Percentiles rank a stretch among this genome's conserved stretches.
These are phyloP conservation scores for Cryptosula pallasiana DNA, from an alignment of 2,888 invertebrate genomes.

Conservation along the genomic window DNA sequence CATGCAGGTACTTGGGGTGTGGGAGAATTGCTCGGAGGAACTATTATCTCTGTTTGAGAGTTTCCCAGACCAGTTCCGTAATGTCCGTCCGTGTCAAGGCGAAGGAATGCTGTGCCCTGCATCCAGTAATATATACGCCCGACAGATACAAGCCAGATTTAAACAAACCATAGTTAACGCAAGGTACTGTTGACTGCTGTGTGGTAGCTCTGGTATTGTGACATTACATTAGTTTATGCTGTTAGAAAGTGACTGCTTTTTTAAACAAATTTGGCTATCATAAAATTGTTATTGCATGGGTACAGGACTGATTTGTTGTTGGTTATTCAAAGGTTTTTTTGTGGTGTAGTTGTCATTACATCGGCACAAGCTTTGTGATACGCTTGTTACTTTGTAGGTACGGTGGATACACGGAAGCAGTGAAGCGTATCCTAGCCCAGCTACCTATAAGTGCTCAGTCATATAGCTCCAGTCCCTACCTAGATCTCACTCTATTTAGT, in stretches of 20 bases:
- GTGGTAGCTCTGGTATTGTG: no score
- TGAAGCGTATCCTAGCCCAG: constrained; percentile 79
- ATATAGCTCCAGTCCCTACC: constrained; percentile 84
- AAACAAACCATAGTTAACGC: constrained; percentile 85
- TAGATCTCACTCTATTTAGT: constrained; percentile 83
- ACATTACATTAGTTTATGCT: no score
- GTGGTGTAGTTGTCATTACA: no score
- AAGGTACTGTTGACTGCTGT: no score
- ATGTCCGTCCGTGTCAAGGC: constrained; percentile 75
- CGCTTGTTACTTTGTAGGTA: constrained; percentile 43
- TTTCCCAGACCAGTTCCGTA: constrained; percentile 86
- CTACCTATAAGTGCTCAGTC: constrained; percentile 91
- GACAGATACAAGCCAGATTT: constrained; percentile 66
- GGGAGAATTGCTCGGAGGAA: constrained; percentile 81
- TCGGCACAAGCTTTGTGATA: no score
- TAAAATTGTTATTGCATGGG: no score
- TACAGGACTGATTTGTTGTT: no score
- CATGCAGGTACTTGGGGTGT: constrained; percentile 69
- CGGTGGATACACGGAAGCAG: constrained; percentile 84
- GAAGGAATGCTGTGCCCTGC: constrained; percentile 85
- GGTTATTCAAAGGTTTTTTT: no score
- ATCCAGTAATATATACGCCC: constrained; percentile 79
- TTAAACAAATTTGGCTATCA: no score
- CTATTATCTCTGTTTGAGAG: constrained; percentile 79
- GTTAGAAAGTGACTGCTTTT: no score